Percentiles rank a stretch among this genome's conserved stretches.
phyloP scores from a whole-genome alignment of 1,140 invertebrate genomes.

The Matsumurasca onukii region DNA sequence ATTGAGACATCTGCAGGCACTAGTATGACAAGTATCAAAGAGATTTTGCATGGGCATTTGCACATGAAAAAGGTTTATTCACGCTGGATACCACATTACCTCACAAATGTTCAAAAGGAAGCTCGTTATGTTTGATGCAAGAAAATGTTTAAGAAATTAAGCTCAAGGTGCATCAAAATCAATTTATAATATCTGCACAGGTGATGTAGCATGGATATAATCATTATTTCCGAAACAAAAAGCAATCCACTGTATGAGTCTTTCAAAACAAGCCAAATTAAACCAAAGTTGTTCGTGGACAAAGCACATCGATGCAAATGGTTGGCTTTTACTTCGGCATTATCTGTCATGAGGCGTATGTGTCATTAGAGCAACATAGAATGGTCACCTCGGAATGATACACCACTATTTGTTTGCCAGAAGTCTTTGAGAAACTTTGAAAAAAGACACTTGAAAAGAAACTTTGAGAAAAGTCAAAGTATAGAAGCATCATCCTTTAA shows the following conservation, averaged over 20 bases:
- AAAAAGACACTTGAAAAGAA: no score
- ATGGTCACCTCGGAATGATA: constrained; percentile 42
- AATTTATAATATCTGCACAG: no score
- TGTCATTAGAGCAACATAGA: constrained; percentile 39
- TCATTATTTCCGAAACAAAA: constrained; percentile 35
- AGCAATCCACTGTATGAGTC: constrained; percentile 39
- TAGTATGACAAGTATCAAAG: constrained; percentile 39
- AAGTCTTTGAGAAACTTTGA: constrained; percentile 36
- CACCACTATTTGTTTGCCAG: constrained; percentile 43
- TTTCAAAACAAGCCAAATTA: constrained; percentile 46
- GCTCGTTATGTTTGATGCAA: not conserved
- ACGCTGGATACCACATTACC: constrained; percentile 8
- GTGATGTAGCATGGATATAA: constrained; percentile 35
- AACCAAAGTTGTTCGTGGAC: constrained; percentile 44
- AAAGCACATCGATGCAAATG: constrained; percentile 44
- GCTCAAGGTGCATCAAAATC: no score
- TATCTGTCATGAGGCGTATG: constrained; percentile 40
- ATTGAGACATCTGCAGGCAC: constrained; percentile 39
- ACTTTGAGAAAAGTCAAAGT: constrained; percentile 36
- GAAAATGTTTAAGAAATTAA: constrained; percentile 3
- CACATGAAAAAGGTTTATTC: constrained; percentile 5
- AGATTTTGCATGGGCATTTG: constrained; percentile 42
- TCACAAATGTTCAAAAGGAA: constrained; percentile 11
- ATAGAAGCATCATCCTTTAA: constrained; percentile 42
- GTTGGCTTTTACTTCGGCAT: constrained; percentile 40